These are phyloP conservation scores for Dryomyza anilis DNA, from an alignment of 2,888 invertebrate species.

Conservation along the genomic window DNA sequence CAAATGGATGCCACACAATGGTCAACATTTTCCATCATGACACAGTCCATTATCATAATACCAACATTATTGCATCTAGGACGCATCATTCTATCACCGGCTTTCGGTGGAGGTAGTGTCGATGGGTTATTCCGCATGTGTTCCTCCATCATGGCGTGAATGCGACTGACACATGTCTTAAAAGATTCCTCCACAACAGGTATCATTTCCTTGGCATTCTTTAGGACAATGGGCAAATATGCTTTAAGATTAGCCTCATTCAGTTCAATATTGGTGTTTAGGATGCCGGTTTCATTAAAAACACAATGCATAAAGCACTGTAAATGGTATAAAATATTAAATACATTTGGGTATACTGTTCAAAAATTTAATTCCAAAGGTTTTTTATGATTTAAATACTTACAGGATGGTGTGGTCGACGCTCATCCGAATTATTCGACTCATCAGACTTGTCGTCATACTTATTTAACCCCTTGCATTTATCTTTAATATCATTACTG, in stretches of 20 bases:
- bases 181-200: slow-evolving; percentile 38
- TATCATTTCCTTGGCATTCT: slow-evolving; percentile 36
- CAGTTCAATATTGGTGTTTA: slow-evolving; percentile 33
- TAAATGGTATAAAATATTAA: background rate
- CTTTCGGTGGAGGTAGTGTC: slow-evolving; percentile 30
- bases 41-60: slow-evolving; percentile 44
- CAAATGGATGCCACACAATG: slow-evolving; percentile 38
- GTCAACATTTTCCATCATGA: slow-evolving; percentile 29
- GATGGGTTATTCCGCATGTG: slow-evolving; percentile 20
- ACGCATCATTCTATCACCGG: slow-evolving; percentile 9
- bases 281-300: slow-evolving; percentile 47
- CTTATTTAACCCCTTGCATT: slow-evolving; percentile 40
- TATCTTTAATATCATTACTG: slow-evolving; percentile 37
- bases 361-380: too few species aligned
- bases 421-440: background rate
- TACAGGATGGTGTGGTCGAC: slow-evolving; percentile 35
- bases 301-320: slow-evolving; percentile 46
- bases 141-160: slow-evolving; percentile 33
- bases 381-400: too few species aligned
- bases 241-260: slow-evolving; percentile 35
- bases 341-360: too few species aligned
- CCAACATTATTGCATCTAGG: slow-evolving; percentile 1
- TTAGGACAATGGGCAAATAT: slow-evolving; percentile 32
- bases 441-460: background rate
- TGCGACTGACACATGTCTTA: slow-evolving; percentile 38